Evolutionary conservation across 2,888 invertebrate genomes (phyloP).

Genomic region (Archips crataeganus): DNA sequence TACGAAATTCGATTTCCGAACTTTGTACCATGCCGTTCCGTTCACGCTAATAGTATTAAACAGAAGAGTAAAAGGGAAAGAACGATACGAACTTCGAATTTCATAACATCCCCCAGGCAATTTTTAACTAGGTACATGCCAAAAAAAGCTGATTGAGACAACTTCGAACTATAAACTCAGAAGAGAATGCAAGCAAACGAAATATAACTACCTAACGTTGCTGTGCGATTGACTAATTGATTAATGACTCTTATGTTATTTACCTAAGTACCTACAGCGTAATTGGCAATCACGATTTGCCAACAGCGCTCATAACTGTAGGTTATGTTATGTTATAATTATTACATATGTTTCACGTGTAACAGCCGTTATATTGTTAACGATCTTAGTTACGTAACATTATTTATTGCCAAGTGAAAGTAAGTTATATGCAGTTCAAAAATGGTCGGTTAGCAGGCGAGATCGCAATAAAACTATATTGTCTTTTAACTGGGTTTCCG

Average conservation of each 20-base stretch:
- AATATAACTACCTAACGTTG: no score
- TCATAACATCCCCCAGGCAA: no score
- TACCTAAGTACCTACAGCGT: neutral
- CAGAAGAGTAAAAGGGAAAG: no score
- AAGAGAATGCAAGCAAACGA: no score
- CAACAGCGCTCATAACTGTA: neutral
- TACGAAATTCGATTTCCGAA: no score
- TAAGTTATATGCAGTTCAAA: conserved; percentile 7
- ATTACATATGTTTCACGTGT: conserved; percentile 9
- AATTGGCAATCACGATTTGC: conserved; percentile 3
- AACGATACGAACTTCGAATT: no score
- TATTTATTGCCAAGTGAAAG: conserved; percentile 17
- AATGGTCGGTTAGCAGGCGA: conserved; percentile 11
- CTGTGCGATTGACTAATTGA: neutral
- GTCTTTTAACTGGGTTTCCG: conserved; percentile 7
- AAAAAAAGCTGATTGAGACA: no score
- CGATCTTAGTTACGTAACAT: neutral
- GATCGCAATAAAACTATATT: conserved; percentile 12
- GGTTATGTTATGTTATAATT: neutral
- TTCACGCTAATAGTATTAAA: no score
- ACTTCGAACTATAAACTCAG: no score
- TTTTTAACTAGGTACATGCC: neutral
- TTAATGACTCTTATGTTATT: neutral
- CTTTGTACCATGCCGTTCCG: no score
- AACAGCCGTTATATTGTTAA: conserved; percentile 11